Percentiles rank a stretch among this genome's conserved stretches.
Conservation (phyloP, 1,140 invertebrate genomes). For the Cydia pomonella region DNA sequence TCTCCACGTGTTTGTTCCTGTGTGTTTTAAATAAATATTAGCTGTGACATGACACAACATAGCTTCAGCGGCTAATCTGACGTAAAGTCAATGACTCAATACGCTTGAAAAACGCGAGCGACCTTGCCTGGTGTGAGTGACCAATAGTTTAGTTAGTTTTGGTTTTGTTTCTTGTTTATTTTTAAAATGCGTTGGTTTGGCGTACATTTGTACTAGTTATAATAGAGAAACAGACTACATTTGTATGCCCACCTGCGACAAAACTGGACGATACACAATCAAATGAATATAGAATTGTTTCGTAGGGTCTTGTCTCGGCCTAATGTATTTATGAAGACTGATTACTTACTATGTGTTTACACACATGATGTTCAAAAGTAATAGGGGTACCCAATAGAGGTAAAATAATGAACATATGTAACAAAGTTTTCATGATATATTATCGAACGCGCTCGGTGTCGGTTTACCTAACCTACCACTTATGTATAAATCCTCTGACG, state of each 20-base stretch:
- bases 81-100: conserved; percentile 7
- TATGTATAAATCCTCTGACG: not conserved
- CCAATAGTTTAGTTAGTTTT: not conserved
- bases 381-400: too few relatives aligned
- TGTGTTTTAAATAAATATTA: not conserved
- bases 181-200: not conserved
- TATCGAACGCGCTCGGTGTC: too few relatives aligned
- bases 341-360: too few relatives aligned
- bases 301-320: too few relatives aligned
- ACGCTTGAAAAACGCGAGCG: not conserved
- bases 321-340: too few relatives aligned
- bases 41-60: conserved; percentile 5
- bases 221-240: not conserved
- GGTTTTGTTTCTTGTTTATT: not conserved
- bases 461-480: too few relatives aligned
- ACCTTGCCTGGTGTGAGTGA: conserved; percentile 6
- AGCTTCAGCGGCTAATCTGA: not conserved
- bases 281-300: too few relatives aligned
- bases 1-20: not conserved
- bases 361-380: too few relatives aligned
- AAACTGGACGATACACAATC: too few relatives aligned
- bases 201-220: not conserved
- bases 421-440: too few relatives aligned
- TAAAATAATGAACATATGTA: too few relatives aligned
- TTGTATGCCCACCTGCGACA: too few relatives aligned